phyloP scores from a whole-genome alignment of 1,140 invertebrate species.

The Drosophila aff. region DNA sequence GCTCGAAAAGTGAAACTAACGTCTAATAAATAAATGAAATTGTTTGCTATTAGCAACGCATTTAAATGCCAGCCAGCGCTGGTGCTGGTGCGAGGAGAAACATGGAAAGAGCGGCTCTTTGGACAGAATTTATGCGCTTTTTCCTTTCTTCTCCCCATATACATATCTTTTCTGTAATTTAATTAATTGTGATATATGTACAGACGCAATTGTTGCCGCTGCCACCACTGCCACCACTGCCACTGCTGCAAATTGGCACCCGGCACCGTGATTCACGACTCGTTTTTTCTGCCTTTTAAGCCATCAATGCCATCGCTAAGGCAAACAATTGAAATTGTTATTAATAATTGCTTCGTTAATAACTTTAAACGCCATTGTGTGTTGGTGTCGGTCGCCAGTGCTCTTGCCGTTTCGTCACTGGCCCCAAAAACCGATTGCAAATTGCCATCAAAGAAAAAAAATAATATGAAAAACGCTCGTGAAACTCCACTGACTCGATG shows the following conservation, averaged over 20 bases:
- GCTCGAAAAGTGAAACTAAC: constrained; percentile 78
- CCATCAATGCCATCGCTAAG: constrained; percentile 59
- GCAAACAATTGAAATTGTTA: constrained; percentile 73
- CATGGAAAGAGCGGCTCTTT: constrained; percentile 46
- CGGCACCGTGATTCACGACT: constrained; percentile 58
- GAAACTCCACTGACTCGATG: constrained; percentile 12
- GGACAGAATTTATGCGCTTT: constrained; percentile 73
- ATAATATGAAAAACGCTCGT: constrained; percentile 6
- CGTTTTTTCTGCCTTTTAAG: constrained; percentile 25
- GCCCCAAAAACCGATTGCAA: constrained; percentile 58
- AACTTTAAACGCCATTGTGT: constrained; percentile 59
- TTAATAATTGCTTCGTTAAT: constrained; percentile 78
- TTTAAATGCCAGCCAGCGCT: constrained; percentile 64
- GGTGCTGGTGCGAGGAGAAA: constrained; percentile 6
- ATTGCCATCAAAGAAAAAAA: constrained; percentile 31
- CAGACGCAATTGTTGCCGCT: constrained; percentile 11
- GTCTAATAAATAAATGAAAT: constrained; percentile 82
- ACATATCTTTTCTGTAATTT: constrained; percentile 46
- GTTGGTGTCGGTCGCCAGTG: constrained; percentile 9
- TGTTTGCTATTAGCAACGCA: constrained; percentile 79
- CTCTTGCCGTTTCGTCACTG: constrained; percentile 64
- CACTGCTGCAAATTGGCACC: constrained; percentile 25
- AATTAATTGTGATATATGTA: constrained; percentile 77
- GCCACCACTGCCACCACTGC: neutral
- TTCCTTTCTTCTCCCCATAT: constrained; percentile 15